Evolutionary conservation across 2,113 vertebrate genomes (phyloP).

Genomic region (Ophiodon elongatus): DNA sequence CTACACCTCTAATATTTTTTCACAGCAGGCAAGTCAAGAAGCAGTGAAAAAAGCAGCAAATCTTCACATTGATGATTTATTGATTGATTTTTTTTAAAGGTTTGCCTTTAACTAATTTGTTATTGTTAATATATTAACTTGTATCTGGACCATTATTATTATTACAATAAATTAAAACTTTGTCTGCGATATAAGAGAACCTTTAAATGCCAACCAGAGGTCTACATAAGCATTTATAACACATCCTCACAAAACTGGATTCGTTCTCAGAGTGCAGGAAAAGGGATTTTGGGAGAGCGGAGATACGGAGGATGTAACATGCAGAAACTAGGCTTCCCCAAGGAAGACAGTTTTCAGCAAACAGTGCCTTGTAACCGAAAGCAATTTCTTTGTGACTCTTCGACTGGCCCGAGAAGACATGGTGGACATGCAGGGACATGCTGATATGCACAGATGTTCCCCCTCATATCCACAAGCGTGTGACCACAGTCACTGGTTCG

Average conservation of each 20-base stretch:
- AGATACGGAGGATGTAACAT: not conserved
- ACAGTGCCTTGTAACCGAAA: conserved; percentile 39
- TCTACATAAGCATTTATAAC: not conserved
- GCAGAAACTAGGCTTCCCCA: conserved; percentile 6
- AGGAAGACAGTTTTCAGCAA: conserved; percentile 14
- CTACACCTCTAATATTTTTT: not conserved
- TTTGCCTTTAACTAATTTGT: not conserved
- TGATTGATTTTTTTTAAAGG: not conserved
- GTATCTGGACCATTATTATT: not conserved
- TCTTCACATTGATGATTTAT: not conserved
- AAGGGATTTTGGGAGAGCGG: not conserved
- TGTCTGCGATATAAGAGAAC: not conserved
- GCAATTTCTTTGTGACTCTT: conserved; percentile 35
- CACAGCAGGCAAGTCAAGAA: not conserved
- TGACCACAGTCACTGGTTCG: conserved; percentile 72
- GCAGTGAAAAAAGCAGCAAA: not conserved
- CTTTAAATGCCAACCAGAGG: not conserved
- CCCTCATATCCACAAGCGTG: conserved; percentile 78
- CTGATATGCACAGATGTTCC: conserved; percentile 82
- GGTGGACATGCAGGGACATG: conserved; percentile 64
- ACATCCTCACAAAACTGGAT: not conserved
- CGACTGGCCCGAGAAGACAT: conserved; percentile 51
- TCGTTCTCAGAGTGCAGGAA: not conserved
- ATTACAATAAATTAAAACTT: not conserved
- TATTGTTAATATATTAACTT: not conserved